These are phyloP conservation scores for Ophion costatus DNA, from an alignment of 2,888 invertebrate species.

Conservation along the genomic window DNA sequence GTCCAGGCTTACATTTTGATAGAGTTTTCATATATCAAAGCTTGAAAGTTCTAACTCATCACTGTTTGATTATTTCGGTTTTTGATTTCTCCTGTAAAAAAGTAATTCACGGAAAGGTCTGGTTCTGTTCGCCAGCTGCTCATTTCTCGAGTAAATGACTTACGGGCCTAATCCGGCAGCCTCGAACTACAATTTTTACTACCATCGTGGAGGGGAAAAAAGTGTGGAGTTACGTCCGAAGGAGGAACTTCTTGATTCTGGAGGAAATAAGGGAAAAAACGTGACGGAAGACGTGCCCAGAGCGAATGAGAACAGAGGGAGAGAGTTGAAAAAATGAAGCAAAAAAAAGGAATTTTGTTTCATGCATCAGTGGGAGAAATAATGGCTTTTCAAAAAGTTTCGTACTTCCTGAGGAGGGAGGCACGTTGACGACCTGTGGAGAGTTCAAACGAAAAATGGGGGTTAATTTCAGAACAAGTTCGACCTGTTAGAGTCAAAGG, in stretches of 20 bases:
- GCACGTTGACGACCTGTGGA: not conserved
- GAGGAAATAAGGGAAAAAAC: not conserved
- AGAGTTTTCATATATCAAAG: not conserved
- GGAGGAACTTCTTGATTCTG: not conserved
- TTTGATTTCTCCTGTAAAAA: no score
- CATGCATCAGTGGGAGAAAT: not conserved
- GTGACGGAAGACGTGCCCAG: not conserved
- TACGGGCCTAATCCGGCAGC: not conserved
- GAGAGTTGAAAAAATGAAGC: not conserved
- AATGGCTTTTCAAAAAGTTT: constrained; percentile 2
- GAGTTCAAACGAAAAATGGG: not conserved
- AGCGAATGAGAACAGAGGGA: not conserved
- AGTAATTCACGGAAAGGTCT: no score
- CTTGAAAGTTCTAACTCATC: not conserved
- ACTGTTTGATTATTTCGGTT: no score
- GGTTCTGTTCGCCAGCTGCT: no score
- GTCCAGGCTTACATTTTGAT: no score
- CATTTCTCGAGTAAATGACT: not conserved
- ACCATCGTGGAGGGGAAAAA: not conserved
- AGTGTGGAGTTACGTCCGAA: not conserved
- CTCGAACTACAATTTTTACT: not conserved
- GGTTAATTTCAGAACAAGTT: not conserved
- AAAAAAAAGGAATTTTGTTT: not conserved
- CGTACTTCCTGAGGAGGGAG: not conserved
- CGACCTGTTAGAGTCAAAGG: not conserved